Conservation (phyloP, 1,140 invertebrate species). For the Penaeus vannamei region DNA sequence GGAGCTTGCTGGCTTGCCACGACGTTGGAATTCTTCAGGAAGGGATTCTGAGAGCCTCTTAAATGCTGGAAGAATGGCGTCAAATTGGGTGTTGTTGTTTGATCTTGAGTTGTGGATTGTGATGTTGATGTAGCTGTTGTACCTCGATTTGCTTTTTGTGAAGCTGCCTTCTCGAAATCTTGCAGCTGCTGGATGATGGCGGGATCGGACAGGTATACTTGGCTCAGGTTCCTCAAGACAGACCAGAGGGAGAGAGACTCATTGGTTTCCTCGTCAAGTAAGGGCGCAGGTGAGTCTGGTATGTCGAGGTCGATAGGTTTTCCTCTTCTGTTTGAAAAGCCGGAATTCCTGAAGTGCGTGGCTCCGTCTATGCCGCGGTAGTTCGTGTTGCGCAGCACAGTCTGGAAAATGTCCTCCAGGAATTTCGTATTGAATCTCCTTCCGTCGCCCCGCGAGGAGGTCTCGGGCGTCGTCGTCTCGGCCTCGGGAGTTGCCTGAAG, state of each 20-base stretch:
- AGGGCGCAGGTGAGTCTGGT: slow-evolving; percentile 34
- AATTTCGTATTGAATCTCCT: slow-evolving; percentile 43
- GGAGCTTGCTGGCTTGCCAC: background rate
- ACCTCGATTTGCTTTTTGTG: background rate
- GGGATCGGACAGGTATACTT: slow-evolving; percentile 61
- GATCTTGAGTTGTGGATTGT: background rate
- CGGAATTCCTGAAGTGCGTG: background rate
- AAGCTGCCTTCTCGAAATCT: slow-evolving; percentile 52
- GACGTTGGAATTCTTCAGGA: background rate
- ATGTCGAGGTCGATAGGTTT: slow-evolving; percentile 45
- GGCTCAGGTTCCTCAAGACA: slow-evolving; percentile 59
- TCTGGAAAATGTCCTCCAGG: slow-evolving; percentile 53
- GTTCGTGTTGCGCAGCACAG: slow-evolving; percentile 36
- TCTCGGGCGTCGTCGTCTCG: slow-evolving; percentile 40
- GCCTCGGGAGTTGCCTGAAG: slow-evolving; percentile 48
- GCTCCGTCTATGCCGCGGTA: slow-evolving; percentile 44
- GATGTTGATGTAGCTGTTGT: background rate
- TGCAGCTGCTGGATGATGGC: slow-evolving; percentile 52
- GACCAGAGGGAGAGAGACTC: slow-evolving; percentile 43
- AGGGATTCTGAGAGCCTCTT: background rate
- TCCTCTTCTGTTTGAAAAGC: slow-evolving; percentile 50
- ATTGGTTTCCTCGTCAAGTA: slow-evolving; percentile 11
- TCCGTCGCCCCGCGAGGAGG: slow-evolving; percentile 42
- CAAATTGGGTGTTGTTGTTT: background rate
- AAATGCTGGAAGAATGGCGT: slow-evolving; percentile 42